phyloP scores from a whole-genome alignment of 2,797 vertebrate species.

The Intellagama lesueurii region DNA sequence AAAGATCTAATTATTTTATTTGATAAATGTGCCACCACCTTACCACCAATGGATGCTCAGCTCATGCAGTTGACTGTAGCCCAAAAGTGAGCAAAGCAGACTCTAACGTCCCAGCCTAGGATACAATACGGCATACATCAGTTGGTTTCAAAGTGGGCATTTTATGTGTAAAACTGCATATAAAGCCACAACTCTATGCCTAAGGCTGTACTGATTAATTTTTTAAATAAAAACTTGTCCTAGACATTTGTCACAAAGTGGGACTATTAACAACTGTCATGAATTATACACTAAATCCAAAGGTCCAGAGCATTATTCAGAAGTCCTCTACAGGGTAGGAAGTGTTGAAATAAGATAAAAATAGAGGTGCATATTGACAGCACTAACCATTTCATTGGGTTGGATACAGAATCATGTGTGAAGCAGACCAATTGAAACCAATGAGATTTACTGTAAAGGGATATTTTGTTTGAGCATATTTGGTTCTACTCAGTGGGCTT shows the following conservation, averaged over 20 bases:
- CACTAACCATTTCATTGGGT: neutral
- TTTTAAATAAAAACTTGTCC: conserved; percentile 16
- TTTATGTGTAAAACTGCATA: neutral
- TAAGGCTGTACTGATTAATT: neutral
- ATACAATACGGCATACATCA: neutral
- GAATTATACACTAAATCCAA: neutral
- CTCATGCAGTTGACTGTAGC: conserved; percentile 49
- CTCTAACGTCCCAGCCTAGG: too few species aligned
- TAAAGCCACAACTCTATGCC: conserved; percentile 38
- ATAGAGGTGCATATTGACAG: neutral
- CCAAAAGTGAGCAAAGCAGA: neutral
- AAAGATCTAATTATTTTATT: conserved; percentile 8
- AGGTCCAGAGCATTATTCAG: neutral
- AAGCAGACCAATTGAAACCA: neutral
- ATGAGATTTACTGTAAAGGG: neutral
- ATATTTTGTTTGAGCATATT: neutral
- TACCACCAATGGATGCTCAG: conserved; percentile 14
- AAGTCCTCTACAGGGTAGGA: neutral
- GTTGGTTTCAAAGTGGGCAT: neutral
- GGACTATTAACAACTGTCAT: neutral
- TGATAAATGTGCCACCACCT: neutral
- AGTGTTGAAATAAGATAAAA: neutral
- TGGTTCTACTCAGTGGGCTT: too few species aligned
- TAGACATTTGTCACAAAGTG: neutral
- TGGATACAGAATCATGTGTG: neutral